Evolutionary conservation across 1,140 invertebrate species (phyloP).

Genomic region (Caenorhabditis latens): DNA sequence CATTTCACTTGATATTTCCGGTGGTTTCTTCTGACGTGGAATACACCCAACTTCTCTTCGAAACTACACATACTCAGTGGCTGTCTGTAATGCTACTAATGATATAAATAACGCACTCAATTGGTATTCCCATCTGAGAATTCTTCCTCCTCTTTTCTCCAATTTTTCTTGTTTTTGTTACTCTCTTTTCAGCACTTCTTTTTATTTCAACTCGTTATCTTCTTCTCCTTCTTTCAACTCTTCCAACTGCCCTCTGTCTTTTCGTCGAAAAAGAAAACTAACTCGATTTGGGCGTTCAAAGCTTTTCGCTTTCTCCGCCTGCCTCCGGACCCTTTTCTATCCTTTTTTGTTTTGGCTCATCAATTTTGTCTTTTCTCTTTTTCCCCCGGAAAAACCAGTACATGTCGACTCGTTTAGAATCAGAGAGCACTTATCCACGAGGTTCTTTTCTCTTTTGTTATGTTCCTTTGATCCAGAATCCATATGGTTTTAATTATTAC

Average conservation of each 20-base stretch:
- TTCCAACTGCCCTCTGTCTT: slow-evolving; percentile 27
- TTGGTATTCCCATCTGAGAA: slow-evolving; percentile 22
- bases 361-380: slow-evolving; percentile 34
- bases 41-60: neutral
- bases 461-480: too few relatives aligned
- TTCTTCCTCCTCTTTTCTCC: too few relatives aligned
- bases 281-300: slow-evolving; percentile 50
- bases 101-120: slow-evolving; percentile 14
- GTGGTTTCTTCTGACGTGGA: neutral
- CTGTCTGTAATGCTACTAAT: slow-evolving; percentile 19
- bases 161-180: neutral
- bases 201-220: slow-evolving; percentile 25
- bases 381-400: neutral
- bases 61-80: too few relatives aligned
- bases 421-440: neutral
- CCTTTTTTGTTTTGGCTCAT: slow-evolving; percentile 47
- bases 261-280: slow-evolving; percentile 36
- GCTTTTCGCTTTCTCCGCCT: neutral
- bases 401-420: neutral
- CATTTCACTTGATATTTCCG: neutral
- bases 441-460: neutral
- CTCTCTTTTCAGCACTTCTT: slow-evolving; percentile 45
- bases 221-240: neutral
- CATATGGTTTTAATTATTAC: slow-evolving; percentile 10
- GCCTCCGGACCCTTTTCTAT: neutral